Base-by-base conservation (phyloP, 1,140 invertebrate genomes). In the Tetramorium parvispinum region DNA sequence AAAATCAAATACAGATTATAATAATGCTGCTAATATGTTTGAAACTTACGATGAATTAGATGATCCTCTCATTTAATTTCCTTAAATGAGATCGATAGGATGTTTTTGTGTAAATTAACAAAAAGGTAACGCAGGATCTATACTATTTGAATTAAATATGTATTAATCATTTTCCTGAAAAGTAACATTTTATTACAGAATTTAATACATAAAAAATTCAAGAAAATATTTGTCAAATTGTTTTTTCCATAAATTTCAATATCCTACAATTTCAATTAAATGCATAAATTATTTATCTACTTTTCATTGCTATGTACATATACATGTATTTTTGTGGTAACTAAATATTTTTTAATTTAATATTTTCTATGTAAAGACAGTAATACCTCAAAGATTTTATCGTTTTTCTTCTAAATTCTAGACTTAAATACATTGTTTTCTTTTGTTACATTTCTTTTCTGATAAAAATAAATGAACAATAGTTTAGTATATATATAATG, bases 1-100 rank as follows among this genome's bases (percentile, higher is more conserved):
- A 40, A 27, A 76, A 27, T 59, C 18, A 46, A 70, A 3, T 11
- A 16, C 10, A 3, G 11, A 46, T 27, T 2, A 11, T 2, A 75
- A 46, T 16, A 57, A 59, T 76, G 0, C 18, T n/a, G 37, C 8
- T 11, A 87, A 49, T 13, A 89, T 89, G 57, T 90, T 90, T 87
- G 88, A 90, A 53, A 81, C 78, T 21, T 83, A 85, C 3, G 53
- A 73, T 10, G 86, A 92, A 43, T 32, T 92, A 49, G 85, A 91
- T 75, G 46, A 85, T 13, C 37, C 55, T 61, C 59, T 91, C 46
- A 89, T 92, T 83, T 91, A 63, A 87, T 21, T 53, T 83, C 51
- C 55, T 32, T 55, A 40, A 63, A 71, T 51, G 13, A 32, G 3
- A 85, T 16, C 4, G 0, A 24, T 43, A 32, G 13, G 8, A 16